Conservation (phyloP, 1,140 invertebrate species). For the Hetaerina americana region DNA sequence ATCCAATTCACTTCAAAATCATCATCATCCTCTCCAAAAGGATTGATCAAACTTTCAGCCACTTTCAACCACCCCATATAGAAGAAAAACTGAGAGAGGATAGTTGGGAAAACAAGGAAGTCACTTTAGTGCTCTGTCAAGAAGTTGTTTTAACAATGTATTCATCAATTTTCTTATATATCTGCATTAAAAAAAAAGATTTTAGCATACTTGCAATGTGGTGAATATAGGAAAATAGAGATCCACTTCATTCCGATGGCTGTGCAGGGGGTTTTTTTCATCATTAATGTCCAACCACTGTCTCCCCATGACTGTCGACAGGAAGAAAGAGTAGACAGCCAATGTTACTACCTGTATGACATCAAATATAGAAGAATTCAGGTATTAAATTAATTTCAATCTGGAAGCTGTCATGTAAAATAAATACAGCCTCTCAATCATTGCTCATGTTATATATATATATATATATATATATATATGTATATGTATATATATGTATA, state of each 20-base stretch:
- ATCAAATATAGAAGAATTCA: constrained; percentile 16
- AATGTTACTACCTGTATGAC: constrained; percentile 80
- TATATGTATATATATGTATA: too few relatives aligned
- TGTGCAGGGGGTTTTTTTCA: constrained; percentile 27
- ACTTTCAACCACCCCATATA: constrained; percentile 91
- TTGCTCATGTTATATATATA: too few relatives aligned
- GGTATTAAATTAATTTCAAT: constrained; percentile 10
- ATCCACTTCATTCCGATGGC: constrained; percentile 39
- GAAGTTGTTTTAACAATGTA: background rate
- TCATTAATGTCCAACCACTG: constrained; percentile 52
- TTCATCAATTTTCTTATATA: too few relatives aligned
- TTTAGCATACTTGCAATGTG: constrained; percentile 51
- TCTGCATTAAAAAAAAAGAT: background rate
- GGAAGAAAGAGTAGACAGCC: constrained; percentile 82
- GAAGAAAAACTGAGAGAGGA: constrained; percentile 53
- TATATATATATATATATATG: too few relatives aligned
- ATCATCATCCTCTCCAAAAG: constrained; percentile 86
- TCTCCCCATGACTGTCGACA: constrained; percentile 64
- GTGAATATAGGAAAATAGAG: constrained; percentile 83
- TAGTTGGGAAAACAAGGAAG: background rate
- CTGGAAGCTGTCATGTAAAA: too few relatives aligned
- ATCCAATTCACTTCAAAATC: constrained; percentile 77
- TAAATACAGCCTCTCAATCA: too few relatives aligned
- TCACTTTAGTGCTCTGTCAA: background rate
- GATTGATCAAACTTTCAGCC: constrained; percentile 71